Conservation (phyloP, 2,888 invertebrate genomes). For the Pachliopta kotzebuea region DNA sequence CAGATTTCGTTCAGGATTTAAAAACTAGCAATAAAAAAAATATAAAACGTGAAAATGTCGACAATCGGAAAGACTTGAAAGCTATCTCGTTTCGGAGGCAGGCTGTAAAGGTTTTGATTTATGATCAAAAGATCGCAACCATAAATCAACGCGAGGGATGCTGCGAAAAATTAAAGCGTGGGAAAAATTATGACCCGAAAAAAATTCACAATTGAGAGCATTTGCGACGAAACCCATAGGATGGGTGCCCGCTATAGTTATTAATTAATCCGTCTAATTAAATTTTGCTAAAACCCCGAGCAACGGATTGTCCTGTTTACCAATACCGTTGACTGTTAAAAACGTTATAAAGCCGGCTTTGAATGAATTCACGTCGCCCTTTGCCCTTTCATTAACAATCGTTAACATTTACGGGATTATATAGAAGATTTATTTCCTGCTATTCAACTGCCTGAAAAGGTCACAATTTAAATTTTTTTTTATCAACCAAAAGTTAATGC, state of each 20-base stretch:
- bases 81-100: conserved; percentile 27
- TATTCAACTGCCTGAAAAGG: neutral
- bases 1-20: neutral
- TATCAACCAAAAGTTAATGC: too few relatives aligned
- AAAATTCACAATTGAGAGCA: conserved; percentile 49
- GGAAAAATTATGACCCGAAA: conserved; percentile 12
- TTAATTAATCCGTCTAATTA: conserved; percentile 57
- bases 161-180: conserved; percentile 22
- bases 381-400: conserved; percentile 1
- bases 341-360: conserved; percentile 8
- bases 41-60: conserved; percentile 14
- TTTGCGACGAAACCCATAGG: conserved; percentile 43
- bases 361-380: conserved; percentile 10
- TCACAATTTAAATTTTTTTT: too few relatives aligned
- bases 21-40: neutral
- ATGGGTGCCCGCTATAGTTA: conserved; percentile 38
- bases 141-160: conserved; percentile 58
- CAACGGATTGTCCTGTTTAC: conserved; percentile 27
- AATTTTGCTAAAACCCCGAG: conserved; percentile 43
- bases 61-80: conserved; percentile 25
- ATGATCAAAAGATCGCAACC: conserved; percentile 67
- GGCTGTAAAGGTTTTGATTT: conserved; percentile 53
- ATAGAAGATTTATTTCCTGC: neutral
- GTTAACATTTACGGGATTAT: neutral
- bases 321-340: conserved; percentile 23